A percentile compares a stretch with the other conserved stretches of the same genome.
Evolutionary conservation across 2,113 vertebrate genomes (phyloP).

Genomic region (Ptychochromis oligacanthus): DNA sequence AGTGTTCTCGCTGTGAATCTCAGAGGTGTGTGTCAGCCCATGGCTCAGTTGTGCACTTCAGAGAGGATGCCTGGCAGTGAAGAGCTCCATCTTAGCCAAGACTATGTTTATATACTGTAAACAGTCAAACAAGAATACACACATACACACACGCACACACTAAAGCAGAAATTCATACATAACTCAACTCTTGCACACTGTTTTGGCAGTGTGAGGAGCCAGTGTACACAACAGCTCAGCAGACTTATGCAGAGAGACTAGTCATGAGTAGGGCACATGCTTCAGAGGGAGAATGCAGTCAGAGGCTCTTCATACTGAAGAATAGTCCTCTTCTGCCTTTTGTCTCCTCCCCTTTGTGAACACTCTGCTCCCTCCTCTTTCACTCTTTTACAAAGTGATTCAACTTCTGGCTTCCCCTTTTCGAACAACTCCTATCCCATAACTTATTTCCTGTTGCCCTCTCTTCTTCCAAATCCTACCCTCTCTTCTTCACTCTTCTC

Average conservation of each 20-base stretch:
- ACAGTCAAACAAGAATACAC: slow-evolving; percentile 3
- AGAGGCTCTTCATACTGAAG: neutral
- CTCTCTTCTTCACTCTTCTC: neutral
- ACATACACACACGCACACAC: neutral
- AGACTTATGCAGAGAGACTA: slow-evolving; percentile 3
- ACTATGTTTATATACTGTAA: slow-evolving; percentile 18
- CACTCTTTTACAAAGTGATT: no score
- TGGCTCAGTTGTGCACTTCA: neutral
- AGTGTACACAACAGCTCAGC: neutral
- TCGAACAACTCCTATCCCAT: neutral
- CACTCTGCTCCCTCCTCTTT: no score
- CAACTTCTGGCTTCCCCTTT: neutral
- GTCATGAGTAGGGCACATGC: slow-evolving; percentile 15
- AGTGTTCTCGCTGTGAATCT: neutral
- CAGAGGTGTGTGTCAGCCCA: neutral
- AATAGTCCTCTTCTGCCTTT: neutral
- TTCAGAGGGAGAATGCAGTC: slow-evolving; percentile 8
- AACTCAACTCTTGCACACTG: neutral
- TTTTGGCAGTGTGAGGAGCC: neutral
- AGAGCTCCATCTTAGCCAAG: neutral
- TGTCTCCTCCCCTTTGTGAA: no score
- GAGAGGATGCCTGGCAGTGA: slow-evolving; percentile 12
- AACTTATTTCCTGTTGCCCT: neutral
- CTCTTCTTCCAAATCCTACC: neutral
- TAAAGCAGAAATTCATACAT: neutral